These are phyloP conservation scores for Troides helena DNA, from an alignment of 2,888 invertebrate genomes.

Conservation along the genomic window DNA sequence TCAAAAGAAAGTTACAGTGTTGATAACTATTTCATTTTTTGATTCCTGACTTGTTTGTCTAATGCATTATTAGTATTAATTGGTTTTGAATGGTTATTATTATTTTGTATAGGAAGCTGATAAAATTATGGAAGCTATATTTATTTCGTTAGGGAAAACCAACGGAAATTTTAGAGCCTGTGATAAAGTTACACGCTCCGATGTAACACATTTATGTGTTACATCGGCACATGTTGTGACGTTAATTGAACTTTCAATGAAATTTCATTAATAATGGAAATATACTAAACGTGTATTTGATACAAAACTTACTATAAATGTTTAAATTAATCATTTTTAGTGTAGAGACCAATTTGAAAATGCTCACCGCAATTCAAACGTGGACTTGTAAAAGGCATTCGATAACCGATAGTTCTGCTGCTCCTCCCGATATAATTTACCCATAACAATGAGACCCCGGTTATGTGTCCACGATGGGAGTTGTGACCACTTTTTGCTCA, in stretches of 20 bases:
- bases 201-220: too few relatives aligned
- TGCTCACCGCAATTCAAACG: too few relatives aligned
- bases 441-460: too few relatives aligned
- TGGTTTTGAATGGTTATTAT: not conserved
- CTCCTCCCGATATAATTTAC: too few relatives aligned
- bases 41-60: constrained; percentile 6
- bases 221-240: not conserved
- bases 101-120: not conserved
- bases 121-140: not conserved
- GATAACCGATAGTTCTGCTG: too few relatives aligned
- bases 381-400: too few relatives aligned
- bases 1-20: constrained; percentile 6
- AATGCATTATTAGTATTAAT: constrained; percentile 1
- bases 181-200: not conserved
- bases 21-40: constrained; percentile 5
- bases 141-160: not conserved
- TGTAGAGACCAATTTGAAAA: too few relatives aligned
- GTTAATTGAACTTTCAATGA: not conserved
- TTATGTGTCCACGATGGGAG: too few relatives aligned
- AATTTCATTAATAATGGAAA: not conserved
- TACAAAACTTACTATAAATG: too few relatives aligned
- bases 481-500: too few relatives aligned
- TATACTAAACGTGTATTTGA: too few relatives aligned
- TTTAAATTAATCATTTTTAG: too few relatives aligned
- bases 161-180: not conserved